Evolutionary conservation across 2,888 invertebrate species (phyloP).

Genomic region (Eristalis arbustorum): DNA sequence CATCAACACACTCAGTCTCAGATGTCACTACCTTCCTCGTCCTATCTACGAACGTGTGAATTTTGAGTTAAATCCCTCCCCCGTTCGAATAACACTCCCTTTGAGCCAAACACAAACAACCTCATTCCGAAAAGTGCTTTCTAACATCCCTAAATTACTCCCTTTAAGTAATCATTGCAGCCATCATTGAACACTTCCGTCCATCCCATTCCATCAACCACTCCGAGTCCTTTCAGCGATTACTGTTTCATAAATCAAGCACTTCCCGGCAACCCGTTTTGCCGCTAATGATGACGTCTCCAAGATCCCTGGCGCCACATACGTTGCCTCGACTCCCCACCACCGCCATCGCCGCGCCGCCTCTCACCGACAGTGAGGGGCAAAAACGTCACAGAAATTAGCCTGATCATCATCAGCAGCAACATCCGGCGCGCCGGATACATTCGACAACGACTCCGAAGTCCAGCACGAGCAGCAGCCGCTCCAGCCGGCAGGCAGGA

Average conservation of each 20-base stretch:
- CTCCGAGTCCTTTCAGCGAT: background rate
- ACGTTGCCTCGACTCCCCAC: constrained; percentile 6
- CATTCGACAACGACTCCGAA: constrained; percentile 4
- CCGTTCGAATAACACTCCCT: too few relatives aligned
- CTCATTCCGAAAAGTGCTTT: too few relatives aligned
- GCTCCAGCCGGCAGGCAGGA: background rate
- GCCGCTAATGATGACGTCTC: constrained; percentile 45
- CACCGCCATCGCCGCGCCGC: too few relatives aligned
- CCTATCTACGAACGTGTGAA: too few relatives aligned
- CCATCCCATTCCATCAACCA: background rate
- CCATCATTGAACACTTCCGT: too few relatives aligned
- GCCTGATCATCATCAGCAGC: constrained; percentile 47
- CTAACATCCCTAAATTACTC: too few relatives aligned
- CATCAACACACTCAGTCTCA: too few relatives aligned
- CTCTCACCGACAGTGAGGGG: constrained; percentile 7
- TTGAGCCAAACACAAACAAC: too few relatives aligned
- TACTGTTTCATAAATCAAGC: constrained; percentile 39
- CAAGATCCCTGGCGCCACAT: constrained; percentile 49
- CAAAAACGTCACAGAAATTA: constrained; percentile 65
- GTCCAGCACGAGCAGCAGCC: constrained; percentile 29
- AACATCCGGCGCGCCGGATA: background rate
- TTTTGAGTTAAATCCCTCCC: too few relatives aligned
- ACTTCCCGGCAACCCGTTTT: constrained; percentile 30
- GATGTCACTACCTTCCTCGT: too few relatives aligned
- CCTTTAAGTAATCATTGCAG: too few relatives aligned